Percentiles rank a stretch among this genome's conserved stretches.
phyloP scores from a whole-genome alignment of 2,888 invertebrate species.

The Willowsia nigromaculata region DNA sequence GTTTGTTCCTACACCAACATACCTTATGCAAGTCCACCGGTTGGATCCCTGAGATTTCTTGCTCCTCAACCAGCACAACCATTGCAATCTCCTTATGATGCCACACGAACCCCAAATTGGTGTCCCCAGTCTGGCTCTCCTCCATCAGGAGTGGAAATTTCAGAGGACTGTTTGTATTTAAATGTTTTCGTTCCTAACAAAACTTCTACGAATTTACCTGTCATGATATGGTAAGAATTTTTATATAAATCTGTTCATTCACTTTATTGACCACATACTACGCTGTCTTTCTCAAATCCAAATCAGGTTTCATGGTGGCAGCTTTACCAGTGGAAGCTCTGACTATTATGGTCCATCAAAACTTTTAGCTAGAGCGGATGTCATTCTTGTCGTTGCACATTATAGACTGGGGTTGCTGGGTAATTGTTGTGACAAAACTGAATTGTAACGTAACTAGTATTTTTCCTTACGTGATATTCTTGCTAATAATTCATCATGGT shows the following conservation, averaged over 20 bases:
- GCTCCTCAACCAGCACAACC: not conserved
- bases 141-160: not conserved
- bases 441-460: not conserved
- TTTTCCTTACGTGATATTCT: no score
- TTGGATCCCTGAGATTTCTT: slow-evolving; percentile 15
- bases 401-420: slow-evolving; percentile 11
- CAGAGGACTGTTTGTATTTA: slow-evolving; percentile 36
- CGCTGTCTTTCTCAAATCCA: not conserved
- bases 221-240: not conserved
- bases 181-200: slow-evolving; percentile 12
- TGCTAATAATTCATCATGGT: no score
- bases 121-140: not conserved
- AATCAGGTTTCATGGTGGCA: slow-evolving; percentile 37
- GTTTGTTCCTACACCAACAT: slow-evolving; percentile 18
- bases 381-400: slow-evolving; percentile 33
- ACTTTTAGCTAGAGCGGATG: not conserved
- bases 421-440: not conserved
- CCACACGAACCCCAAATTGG: not conserved
- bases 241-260: no score
- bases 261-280: not conserved
- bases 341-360: not conserved
- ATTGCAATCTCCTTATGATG: not conserved
- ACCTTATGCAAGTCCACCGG: slow-evolving; percentile 36
- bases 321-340: slow-evolving; percentile 18
- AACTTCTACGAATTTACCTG: not conserved